Conservation (phyloP, 2,797 vertebrate genomes). For the Phaenicophaeus curvirostris region DNA sequence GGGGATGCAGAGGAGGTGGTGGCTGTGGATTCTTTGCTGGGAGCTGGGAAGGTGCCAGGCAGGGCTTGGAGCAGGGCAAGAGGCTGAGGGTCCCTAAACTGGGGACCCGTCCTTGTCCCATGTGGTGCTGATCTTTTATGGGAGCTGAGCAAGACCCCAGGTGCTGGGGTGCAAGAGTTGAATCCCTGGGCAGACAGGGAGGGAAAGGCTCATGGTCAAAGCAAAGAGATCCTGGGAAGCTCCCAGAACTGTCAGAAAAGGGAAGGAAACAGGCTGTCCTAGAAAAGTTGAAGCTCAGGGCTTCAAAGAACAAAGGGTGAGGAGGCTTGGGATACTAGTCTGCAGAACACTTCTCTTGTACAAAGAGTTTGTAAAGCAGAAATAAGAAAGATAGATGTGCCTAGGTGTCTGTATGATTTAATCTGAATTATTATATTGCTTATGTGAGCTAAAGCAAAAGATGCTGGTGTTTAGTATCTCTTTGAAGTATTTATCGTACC, state of each 20-base stretch:
- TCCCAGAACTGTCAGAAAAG: background rate
- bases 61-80: fast-evolving
- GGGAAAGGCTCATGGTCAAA: fast-evolving
- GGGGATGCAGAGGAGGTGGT: fast-evolving
- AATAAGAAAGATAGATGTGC: background rate
- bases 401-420: background rate
- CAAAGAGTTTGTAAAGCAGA: background rate
- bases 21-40: background rate
- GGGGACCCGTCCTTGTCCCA: background rate
- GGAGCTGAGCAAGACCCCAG: background rate
- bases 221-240: background rate
- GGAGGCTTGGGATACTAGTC: background rate
- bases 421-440: background rate
- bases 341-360: background rate
- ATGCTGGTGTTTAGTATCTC: background rate
- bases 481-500: slow-evolving; percentile 15
- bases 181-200: background rate
- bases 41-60: background rate
- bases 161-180: background rate
- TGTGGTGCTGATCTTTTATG: background rate
- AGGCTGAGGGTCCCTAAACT: background rate
- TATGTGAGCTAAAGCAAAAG: background rate
- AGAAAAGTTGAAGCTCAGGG: background rate
- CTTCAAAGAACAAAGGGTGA: background rate
- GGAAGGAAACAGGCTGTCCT: background rate